These are phyloP conservation scores for Nyctibius bracteatus DNA, from an alignment of 2,113 vertebrate species.

Conservation along the genomic window DNA sequence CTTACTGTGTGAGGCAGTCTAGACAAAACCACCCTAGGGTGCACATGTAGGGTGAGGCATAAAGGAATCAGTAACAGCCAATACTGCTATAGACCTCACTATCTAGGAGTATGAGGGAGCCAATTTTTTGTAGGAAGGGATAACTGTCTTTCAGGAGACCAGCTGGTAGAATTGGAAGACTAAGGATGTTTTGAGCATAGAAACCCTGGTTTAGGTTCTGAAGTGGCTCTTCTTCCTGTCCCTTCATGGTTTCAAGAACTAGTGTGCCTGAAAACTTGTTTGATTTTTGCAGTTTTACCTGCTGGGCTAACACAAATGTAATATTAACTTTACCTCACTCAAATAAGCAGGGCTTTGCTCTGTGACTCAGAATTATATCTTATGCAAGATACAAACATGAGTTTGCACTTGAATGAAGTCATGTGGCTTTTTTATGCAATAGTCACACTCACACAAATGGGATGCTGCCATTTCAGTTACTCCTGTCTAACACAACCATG, in stretches of 20 bases:
- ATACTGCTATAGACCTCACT: not conserved
- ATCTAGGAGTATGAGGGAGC: not conserved
- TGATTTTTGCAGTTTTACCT: not conserved
- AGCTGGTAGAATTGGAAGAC: not conserved
- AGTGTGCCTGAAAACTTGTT: not conserved
- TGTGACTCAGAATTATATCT: not conserved
- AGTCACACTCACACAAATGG: accelerated
- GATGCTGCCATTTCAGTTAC: not conserved
- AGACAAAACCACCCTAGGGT: not conserved
- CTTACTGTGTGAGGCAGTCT: not conserved
- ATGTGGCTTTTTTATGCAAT: not conserved
- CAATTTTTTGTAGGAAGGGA: not conserved
- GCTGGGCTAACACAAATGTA: not conserved
- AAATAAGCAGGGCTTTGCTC: not conserved
- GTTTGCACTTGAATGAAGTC: not conserved
- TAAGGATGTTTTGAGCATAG: not conserved
- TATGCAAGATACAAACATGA: not conserved
- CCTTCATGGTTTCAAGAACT: not conserved
- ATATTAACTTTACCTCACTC: not conserved
- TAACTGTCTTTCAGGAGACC: not conserved
- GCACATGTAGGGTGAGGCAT: not conserved
- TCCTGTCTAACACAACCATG: not conserved
- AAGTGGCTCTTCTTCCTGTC: not conserved
- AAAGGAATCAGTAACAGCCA: not conserved
- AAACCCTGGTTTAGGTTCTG: not conserved